A percentile compares a stretch with the other conserved stretches of the same genome.
Evolutionary conservation across 2,113 vertebrate genomes (phyloP).

Genomic region (Patagioenas fasciata): DNA sequence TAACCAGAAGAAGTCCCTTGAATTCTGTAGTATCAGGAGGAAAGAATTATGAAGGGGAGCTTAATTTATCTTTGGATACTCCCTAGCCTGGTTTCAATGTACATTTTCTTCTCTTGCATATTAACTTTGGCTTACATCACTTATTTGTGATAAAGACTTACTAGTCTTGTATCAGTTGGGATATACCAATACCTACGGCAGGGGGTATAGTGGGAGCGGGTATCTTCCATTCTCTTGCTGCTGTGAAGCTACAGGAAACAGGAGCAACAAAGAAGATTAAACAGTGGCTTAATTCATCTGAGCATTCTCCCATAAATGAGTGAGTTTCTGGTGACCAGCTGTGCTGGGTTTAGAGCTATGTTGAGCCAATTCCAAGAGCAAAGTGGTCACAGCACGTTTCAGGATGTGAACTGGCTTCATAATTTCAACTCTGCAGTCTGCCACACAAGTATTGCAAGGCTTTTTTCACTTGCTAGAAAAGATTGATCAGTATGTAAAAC

Average conservation of each 20-base stretch:
- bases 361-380: background rate
- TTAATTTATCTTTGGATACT: background rate
- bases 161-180: background rate
- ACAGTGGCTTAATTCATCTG: background rate
- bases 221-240: background rate
- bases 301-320: background rate
- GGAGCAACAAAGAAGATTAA: background rate
- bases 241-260: background rate
- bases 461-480: background rate
- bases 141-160: background rate
- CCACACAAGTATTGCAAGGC: background rate
- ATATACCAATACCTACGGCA: background rate
- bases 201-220: accelerated
- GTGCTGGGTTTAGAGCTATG: background rate
- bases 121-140: background rate
- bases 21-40: background rate
- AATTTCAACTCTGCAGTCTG: background rate
- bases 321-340: constrained; percentile 17
- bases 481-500: background rate
- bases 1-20: background rate
- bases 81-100: background rate
- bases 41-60: background rate
- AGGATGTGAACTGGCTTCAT: background rate
- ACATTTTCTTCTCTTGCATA: background rate
- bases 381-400: background rate